Evolutionary conservation across 2,888 invertebrate species (phyloP).

Genomic region (Drosophila sordidula): DNA sequence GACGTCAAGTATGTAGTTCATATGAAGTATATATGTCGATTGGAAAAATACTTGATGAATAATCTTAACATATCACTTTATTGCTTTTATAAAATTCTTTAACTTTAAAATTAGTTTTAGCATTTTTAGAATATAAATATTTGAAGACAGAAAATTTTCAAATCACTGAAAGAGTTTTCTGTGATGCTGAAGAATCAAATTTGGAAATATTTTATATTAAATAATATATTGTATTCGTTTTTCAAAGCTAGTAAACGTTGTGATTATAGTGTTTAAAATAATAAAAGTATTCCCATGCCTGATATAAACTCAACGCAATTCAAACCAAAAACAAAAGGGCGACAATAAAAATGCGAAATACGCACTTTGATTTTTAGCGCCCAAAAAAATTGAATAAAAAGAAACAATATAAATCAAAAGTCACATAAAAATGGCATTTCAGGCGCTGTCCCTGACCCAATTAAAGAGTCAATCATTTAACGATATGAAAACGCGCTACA

Average conservation of each 20-base stretch:
- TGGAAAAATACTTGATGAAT: too few species aligned
- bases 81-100: too few species aligned
- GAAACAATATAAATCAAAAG: conserved; percentile 26
- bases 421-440: conserved; percentile 31
- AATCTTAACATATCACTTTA: too few species aligned
- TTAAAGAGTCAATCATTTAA: conserved; percentile 53
- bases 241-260: too few species aligned
- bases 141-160: too few species aligned
- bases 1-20: not conserved
- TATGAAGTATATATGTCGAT: not conserved
- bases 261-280: not conserved
- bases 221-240: too few species aligned
- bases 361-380: conserved; percentile 16
- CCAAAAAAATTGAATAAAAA: conserved; percentile 6
- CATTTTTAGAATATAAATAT: too few species aligned
- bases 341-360: conserved; percentile 16
- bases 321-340: not conserved
- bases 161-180: too few species aligned
- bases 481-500: conserved; percentile 15
- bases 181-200: too few species aligned
- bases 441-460: conserved; percentile 68
- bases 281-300: not conserved
- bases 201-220: too few species aligned
- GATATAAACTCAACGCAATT: not conserved
- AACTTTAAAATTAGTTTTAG: too few species aligned